Percentiles rank a stretch among this genome's conserved stretches.
These are phyloP conservation scores for Penaeus vannamei DNA, from an alignment of 1,140 invertebrate genomes.

Conservation along the genomic window DNA sequence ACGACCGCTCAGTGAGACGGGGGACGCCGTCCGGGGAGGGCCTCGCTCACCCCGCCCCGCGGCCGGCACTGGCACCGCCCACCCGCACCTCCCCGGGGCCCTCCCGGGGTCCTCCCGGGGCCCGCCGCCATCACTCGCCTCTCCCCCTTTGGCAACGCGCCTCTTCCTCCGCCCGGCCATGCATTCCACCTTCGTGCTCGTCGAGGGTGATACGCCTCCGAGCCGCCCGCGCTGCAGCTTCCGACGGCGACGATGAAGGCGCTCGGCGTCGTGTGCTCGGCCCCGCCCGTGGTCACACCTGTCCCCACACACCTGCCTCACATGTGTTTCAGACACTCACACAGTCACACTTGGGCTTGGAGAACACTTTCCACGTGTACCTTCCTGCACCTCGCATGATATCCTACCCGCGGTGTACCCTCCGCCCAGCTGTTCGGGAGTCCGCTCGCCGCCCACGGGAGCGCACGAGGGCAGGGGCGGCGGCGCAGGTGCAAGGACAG, in stretches of 20 bases:
- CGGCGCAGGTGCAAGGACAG: constrained; percentile 38
- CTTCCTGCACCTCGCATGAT: background rate
- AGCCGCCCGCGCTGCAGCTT: constrained; percentile 47
- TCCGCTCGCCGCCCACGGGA: background rate
- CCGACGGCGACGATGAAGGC: no score
- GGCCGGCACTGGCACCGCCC: constrained; percentile 63
- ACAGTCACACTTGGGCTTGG: background rate
- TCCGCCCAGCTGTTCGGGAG: no score
- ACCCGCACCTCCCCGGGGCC: constrained; percentile 40
- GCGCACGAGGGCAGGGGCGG: background rate
- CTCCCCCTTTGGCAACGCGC: constrained; percentile 12
- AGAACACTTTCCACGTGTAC: background rate
- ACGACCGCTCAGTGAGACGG: constrained; percentile 49
- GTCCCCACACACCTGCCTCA: constrained; percentile 21
- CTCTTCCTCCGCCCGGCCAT: constrained; percentile 47
- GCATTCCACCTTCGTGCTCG: constrained; percentile 59
- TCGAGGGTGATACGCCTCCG: constrained; percentile 51
- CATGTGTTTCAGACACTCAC: background rate
- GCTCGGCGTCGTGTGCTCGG: no score
- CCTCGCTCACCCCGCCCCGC: constrained; percentile 60
- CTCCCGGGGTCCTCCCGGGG: constrained; percentile 1
- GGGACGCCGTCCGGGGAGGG: constrained; percentile 46
- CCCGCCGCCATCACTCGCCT: background rate
- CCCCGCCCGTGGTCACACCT: background rate
- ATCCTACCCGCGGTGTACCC: no score